phyloP scores from a whole-genome alignment of 53 echinoderm and acorn worm genomes.

The Pentamera pediparva region DNA sequence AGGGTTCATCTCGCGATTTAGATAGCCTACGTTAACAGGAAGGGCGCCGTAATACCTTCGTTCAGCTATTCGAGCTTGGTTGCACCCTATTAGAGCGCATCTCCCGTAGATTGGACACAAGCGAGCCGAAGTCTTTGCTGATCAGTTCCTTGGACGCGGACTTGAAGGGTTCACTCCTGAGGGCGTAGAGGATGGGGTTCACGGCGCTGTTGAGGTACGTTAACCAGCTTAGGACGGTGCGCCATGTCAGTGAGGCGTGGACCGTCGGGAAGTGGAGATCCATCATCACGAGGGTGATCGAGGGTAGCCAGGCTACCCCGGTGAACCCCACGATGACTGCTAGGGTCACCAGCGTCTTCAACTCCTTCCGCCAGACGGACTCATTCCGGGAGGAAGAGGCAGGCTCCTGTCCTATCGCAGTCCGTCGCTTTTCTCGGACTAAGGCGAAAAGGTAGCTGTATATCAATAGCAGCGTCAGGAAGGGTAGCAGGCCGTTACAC shows the following conservation, averaged over 20 bases:
- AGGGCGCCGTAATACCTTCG: too few relatives aligned
- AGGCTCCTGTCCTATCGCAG: not conserved
- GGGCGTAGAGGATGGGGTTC: constrained; percentile 52
- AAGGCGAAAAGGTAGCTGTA: constrained; percentile 44
- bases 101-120: too few relatives aligned
- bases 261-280: constrained; percentile 43
- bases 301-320: constrained; percentile 53
- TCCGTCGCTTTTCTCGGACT: constrained; percentile 30
- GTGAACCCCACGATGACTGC: constrained; percentile 52
- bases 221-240: constrained; percentile 57
- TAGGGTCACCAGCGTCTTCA: constrained; percentile 51
- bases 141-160: constrained; percentile 18
- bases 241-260: constrained; percentile 36
- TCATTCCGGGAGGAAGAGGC: not conserved
- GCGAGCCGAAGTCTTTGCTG: too few relatives aligned
- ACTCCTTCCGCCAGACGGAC: constrained; percentile 19
- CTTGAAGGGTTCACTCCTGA: constrained; percentile 55
- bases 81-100: too few relatives aligned
- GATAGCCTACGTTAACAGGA: too few relatives aligned
- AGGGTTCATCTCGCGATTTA: constrained; percentile 60
- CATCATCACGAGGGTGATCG: constrained; percentile 41
- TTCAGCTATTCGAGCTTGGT: too few relatives aligned
- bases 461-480: constrained; percentile 37
- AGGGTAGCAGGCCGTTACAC: constrained; percentile 47
- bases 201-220: constrained; percentile 69